phyloP scores from a whole-genome alignment of 2,888 invertebrate species.

The Ornithoptera alexandrae region DNA sequence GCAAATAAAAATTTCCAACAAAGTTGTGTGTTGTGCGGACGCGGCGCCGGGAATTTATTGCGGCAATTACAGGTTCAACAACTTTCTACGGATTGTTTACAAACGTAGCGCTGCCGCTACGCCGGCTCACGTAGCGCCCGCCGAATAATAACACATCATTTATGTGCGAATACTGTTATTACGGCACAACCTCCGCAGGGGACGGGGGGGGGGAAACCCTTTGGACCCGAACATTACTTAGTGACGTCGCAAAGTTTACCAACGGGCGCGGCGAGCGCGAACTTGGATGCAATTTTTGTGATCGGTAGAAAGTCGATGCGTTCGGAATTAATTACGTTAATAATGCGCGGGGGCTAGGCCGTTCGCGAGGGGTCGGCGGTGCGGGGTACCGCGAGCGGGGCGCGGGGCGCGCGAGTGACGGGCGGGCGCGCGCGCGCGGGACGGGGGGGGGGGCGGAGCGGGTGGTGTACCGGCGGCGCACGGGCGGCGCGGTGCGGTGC shows the following conservation, averaged over 20 bases:
- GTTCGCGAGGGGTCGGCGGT: slow-evolving; percentile 47
- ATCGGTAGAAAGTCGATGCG: slow-evolving; percentile 53
- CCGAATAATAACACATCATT: slow-evolving; percentile 14
- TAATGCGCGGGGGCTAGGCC: slow-evolving; percentile 68
- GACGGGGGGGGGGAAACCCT: not conserved
- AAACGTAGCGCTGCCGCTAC: slow-evolving; percentile 28
- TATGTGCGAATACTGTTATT: slow-evolving; percentile 9
- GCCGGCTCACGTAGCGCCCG: slow-evolving; percentile 9
- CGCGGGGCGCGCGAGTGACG: too few species aligned
- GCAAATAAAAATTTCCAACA: slow-evolving; percentile 9
- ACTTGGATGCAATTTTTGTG: slow-evolving; percentile 37
- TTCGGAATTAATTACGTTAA: slow-evolving; percentile 68
- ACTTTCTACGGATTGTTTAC: slow-evolving; percentile 29
- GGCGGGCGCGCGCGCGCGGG: too few species aligned
- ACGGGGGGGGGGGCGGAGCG: too few species aligned
- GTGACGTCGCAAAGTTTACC: slow-evolving; percentile 35
- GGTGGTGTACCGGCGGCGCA: too few species aligned
- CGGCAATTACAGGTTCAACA: slow-evolving; percentile 26
- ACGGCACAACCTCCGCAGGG: not conserved
- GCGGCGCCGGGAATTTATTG: slow-evolving; percentile 19
- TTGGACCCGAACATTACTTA: slow-evolving; percentile 44
- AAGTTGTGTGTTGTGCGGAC: slow-evolving; percentile 8
- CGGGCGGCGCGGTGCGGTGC: not conserved
- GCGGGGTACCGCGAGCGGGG: slow-evolving; percentile 1
- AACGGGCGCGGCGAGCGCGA: slow-evolving; percentile 31